These are phyloP conservation scores for Bombylius major DNA, from an alignment of 2,888 invertebrate species.

Conservation along the genomic window DNA sequence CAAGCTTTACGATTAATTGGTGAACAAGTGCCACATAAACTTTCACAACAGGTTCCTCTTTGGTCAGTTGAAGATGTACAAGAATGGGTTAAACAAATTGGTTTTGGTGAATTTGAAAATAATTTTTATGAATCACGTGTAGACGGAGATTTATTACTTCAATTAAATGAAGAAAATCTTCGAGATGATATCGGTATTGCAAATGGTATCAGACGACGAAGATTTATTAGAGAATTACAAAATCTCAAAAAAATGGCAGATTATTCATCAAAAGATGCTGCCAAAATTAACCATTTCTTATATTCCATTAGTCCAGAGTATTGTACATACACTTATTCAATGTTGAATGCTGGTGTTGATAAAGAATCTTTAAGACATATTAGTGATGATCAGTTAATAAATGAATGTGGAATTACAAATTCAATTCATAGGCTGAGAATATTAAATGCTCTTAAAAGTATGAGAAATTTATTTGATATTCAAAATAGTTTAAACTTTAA, in stretches of 20 bases:
- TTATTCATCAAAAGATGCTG: conserved; percentile 85
- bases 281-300: conserved; percentile 78
- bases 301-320: conserved; percentile 77
- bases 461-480: conserved; percentile 11
- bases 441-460: conserved; percentile 63
- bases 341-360: conserved; percentile 92
- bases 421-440: conserved; percentile 90
- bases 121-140: conserved; percentile 86
- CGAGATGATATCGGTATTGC: conserved; percentile 82
- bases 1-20: conserved; percentile 86
- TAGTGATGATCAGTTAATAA: conserved; percentile 80
- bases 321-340: conserved; percentile 90
- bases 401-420: conserved; percentile 85
- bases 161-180: conserved; percentile 84
- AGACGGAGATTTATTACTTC: conserved; percentile 89
- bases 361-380: conserved; percentile 72
- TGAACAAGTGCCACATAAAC: conserved; percentile 92
- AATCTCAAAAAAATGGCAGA: conserved; percentile 92
- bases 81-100: conserved; percentile 98
- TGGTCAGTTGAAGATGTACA: conserved; percentile 95
- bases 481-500: not conserved
- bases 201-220: conserved; percentile 85
- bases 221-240: conserved; percentile 85
- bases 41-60: conserved; percentile 94
- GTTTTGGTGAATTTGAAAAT: conserved; percentile 70